Percentiles rank a stretch among this genome's conserved stretches.
Evolutionary conservation across 2,113 vertebrate genomes (phyloP).

Genomic region (Geococcyx californianus): DNA sequence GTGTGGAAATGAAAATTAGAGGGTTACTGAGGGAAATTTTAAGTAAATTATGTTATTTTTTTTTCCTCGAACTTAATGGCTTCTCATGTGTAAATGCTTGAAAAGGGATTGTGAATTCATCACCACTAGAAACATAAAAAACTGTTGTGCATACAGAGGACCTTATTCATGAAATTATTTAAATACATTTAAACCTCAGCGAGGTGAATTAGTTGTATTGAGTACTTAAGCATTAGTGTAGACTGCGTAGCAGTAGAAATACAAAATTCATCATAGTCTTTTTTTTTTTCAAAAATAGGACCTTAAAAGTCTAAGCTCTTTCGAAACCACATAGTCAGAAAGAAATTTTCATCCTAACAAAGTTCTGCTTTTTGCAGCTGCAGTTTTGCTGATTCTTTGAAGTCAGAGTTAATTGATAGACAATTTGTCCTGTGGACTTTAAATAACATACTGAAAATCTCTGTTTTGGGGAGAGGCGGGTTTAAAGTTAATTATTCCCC

Average conservation of each 20-base stretch:
- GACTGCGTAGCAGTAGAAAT: neutral
- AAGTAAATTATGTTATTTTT: neutral
- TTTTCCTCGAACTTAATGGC: neutral
- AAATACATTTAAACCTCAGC: neutral
- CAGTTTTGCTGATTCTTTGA: slow-evolving; percentile 64
- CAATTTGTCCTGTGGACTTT: slow-evolving; percentile 60
- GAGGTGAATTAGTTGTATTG: neutral
- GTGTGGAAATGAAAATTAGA: neutral
- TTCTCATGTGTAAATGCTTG: neutral
- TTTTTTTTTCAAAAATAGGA: neutral
- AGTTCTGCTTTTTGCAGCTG: slow-evolving; percentile 50
- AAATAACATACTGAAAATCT: slow-evolving; percentile 62
- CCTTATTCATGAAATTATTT: neutral
- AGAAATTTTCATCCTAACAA: slow-evolving; percentile 25
- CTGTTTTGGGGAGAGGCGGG: slow-evolving; percentile 49
- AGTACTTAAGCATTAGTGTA: neutral
- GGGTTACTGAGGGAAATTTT: neutral
- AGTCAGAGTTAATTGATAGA: slow-evolving; percentile 58
- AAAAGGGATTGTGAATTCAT: neutral
- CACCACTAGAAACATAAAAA: neutral
- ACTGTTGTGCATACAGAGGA: neutral
- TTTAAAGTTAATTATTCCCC: slow-evolving; percentile 52
- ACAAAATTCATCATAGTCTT: neutral
- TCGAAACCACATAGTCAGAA: slow-evolving; percentile 1
- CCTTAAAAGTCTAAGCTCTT: neutral